Evolutionary conservation across 1,140 invertebrate genomes (phyloP).

Genomic region (Alviniconcha marisindica): DNA sequence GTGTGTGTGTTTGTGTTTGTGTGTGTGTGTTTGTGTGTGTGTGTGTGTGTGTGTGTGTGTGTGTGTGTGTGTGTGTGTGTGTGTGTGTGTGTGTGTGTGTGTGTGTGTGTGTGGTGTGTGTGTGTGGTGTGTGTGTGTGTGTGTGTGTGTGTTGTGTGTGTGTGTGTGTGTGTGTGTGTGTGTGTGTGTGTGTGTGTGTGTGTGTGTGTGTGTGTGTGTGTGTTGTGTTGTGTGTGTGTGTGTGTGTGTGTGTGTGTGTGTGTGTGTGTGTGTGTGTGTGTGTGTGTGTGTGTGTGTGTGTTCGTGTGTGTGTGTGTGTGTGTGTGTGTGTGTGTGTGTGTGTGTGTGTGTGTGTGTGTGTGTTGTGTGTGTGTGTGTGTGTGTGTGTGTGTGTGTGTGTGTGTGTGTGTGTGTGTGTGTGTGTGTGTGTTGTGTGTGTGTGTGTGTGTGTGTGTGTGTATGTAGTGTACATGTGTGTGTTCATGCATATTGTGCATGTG

Average conservation of each 20-base stretch:
- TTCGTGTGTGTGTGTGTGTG: neutral
- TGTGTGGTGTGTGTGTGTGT: neutral
- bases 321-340: neutral
- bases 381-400: neutral
- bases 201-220: no score
- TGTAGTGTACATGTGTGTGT: neutral
- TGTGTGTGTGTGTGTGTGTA: slow-evolving; percentile 17
- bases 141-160: neutral
- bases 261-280: neutral
- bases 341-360: neutral
- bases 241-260: neutral
- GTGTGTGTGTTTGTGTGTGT: neutral
- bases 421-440: slow-evolving; percentile 12
- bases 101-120: neutral
- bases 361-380: neutral
- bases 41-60: slow-evolving; percentile 8
- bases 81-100: neutral
- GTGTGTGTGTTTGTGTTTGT: neutral
- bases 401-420: slow-evolving; percentile 3
- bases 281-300: neutral
- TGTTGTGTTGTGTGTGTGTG: neutral
- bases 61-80: slow-evolving; percentile 22
- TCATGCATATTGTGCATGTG: neutral
- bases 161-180: neutral
- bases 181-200: no score